Evolutionary conservation across 2,113 vertebrate genomes (phyloP).

Genomic region (Oryzias woworae): DNA sequence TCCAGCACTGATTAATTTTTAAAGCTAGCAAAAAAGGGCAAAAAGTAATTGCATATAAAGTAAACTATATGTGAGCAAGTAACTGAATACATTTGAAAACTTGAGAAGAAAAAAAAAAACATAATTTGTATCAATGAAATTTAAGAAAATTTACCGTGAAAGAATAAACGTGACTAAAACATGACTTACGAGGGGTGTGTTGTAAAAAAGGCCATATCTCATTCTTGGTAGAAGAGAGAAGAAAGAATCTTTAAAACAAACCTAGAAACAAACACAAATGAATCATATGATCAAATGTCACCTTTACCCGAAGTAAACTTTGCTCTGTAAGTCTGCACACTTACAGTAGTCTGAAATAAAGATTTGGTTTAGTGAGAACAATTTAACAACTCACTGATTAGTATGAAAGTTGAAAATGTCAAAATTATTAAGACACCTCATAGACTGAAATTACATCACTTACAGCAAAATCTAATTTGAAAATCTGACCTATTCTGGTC

Average conservation of each 20-base stretch:
- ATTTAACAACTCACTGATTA: not conserved
- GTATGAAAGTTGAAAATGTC: not conserved
- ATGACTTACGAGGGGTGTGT: slow-evolving; percentile 91
- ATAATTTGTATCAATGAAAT: not conserved
- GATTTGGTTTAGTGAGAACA: not conserved
- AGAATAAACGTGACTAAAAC: not conserved
- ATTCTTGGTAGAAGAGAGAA: slow-evolving; percentile 95
- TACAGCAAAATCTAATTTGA: too few species aligned
- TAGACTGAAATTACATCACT: not conserved
- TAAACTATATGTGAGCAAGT: too few species aligned
- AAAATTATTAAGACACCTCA: not conserved
- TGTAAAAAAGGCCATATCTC: slow-evolving; percentile 96
- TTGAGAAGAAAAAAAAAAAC: not conserved
- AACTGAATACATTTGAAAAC: too few species aligned
- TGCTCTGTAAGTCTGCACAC: too few species aligned
- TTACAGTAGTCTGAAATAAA: not conserved
- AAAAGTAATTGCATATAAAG: too few species aligned
- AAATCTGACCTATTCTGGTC: too few species aligned
- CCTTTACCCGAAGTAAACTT: too few species aligned
- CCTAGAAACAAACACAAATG: slow-evolving; percentile 69
- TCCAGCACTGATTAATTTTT: too few species aligned
- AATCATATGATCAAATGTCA: not conserved
- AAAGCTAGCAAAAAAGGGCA: too few species aligned
- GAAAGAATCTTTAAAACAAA: slow-evolving; percentile 91
- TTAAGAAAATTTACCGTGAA: not conserved